phyloP scores from a whole-genome alignment of 2,113 vertebrate species.

The Eonycteris spelaea region DNA sequence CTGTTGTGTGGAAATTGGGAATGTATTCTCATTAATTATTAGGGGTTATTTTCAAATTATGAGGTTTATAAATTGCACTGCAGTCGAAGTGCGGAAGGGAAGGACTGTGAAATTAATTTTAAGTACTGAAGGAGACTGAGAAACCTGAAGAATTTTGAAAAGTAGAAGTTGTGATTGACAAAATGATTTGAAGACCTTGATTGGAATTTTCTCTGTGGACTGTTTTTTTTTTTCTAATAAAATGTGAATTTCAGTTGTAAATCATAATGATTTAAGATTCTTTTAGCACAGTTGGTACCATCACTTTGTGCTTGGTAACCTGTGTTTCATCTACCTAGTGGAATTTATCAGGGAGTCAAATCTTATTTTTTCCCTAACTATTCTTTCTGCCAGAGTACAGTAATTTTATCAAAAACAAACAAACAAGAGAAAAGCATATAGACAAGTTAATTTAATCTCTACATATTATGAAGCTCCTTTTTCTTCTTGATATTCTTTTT shows the following conservation, averaged over 20 bases:
- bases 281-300: background rate
- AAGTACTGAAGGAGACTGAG: background rate
- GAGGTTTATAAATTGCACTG: background rate
- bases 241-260: slow-evolving; percentile 20
- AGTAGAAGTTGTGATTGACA: background rate
- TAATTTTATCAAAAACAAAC: background rate
- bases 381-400: background rate
- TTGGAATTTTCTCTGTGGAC: background rate
- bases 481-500: slow-evolving; percentile 15
- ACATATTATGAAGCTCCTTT: background rate
- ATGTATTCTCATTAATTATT: background rate
- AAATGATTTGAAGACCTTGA: slow-evolving; percentile 40
- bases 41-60: slow-evolving; percentile 7
- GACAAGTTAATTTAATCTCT: background rate
- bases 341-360: slow-evolving; percentile 17
- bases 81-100: background rate
- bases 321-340: background rate
- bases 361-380: background rate
- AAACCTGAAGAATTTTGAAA: background rate
- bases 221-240: background rate
- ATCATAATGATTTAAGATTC: background rate
- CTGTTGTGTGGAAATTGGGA: background rate
- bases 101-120: background rate
- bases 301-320: slow-evolving; percentile 26
- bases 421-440: background rate